Percentiles rank a stretch among this genome's conserved stretches.
Evolutionary conservation across 2,113 vertebrate species (phyloP).

Genomic region (Rhinogobius similis): DNA sequence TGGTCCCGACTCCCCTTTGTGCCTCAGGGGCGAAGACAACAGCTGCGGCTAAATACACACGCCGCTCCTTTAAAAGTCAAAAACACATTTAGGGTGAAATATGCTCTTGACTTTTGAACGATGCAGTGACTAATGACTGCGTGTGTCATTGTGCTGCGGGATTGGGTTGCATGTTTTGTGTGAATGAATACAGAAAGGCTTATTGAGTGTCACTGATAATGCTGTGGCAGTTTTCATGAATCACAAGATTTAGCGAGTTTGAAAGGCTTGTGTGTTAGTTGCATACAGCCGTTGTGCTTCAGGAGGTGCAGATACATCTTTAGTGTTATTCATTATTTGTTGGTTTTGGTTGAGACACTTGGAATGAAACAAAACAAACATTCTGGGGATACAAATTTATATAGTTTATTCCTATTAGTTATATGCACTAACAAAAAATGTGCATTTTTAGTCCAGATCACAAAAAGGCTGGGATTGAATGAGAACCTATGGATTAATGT

Average conservation of each 20-base stretch:
- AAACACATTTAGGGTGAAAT: constrained; percentile 20
- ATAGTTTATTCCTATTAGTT: background rate
- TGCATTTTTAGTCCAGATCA: too few relatives aligned
- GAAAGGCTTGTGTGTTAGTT: background rate
- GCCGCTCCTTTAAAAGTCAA: constrained; percentile 14
- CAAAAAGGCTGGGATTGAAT: too few relatives aligned
- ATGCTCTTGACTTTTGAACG: constrained; percentile 1
- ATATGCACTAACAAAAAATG: background rate
- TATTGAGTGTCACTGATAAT: background rate
- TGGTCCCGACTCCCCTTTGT: constrained; percentile 41
- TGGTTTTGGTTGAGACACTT: too few relatives aligned
- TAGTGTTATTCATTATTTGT: too few relatives aligned
- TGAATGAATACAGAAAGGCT: background rate
- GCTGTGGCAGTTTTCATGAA: background rate
- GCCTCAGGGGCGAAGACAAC: constrained; percentile 47
- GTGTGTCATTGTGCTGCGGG: background rate
- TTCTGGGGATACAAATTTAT: too few relatives aligned
- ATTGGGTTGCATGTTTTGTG: background rate
- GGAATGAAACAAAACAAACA: too few relatives aligned
- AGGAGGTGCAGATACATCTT: background rate
- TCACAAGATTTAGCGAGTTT: background rate
- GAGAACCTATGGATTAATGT: too few relatives aligned
- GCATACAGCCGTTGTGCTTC: too few relatives aligned
- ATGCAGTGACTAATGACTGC: background rate
- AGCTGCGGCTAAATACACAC: constrained; percentile 56